Conservation (phyloP, 2,888 invertebrate genomes). For the Nemoura dubitans region DNA sequence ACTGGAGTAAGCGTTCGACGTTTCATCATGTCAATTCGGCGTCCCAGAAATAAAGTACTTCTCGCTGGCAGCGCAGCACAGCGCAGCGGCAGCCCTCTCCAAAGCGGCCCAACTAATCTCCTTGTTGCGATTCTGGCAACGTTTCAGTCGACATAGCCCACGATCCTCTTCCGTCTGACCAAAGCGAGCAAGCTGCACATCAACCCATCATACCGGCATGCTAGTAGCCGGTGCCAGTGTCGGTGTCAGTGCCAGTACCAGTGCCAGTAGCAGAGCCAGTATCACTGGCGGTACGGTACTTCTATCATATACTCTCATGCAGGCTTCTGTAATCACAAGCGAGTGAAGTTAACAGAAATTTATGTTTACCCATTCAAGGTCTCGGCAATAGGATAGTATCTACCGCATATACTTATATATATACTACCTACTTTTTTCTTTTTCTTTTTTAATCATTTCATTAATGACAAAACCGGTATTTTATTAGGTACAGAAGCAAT, state of each 20-base stretch:
- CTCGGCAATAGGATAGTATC: slow-evolving; percentile 35
- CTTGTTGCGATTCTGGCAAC: not conserved
- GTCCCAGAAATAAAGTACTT: not conserved
- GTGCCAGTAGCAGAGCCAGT: not conserved
- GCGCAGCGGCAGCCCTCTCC: not conserved
- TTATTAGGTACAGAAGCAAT: slow-evolving; percentile 56
- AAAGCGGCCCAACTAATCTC: not conserved
- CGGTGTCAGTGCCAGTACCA: not conserved
- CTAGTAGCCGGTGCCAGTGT: too few relatives aligned
- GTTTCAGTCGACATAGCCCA: not conserved
- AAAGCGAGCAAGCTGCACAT: not conserved
- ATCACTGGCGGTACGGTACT: too few relatives aligned
- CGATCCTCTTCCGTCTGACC: not conserved
- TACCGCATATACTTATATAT: slow-evolving; percentile 24
- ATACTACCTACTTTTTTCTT: slow-evolving; percentile 17
- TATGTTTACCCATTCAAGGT: slow-evolving; percentile 34
- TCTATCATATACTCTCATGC: too few relatives aligned
- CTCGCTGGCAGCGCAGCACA: too few relatives aligned
- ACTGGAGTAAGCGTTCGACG: not conserved
- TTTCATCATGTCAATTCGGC: not conserved
- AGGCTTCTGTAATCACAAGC: too few relatives aligned
- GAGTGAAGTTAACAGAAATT: slow-evolving; percentile 18
- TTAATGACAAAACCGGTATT: slow-evolving; percentile 42
- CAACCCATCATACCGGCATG: not conserved
- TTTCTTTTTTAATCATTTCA: slow-evolving; percentile 37